phyloP scores from a whole-genome alignment of 92 coral and sea anemone genomes.

The Bergia sp. region DNA sequence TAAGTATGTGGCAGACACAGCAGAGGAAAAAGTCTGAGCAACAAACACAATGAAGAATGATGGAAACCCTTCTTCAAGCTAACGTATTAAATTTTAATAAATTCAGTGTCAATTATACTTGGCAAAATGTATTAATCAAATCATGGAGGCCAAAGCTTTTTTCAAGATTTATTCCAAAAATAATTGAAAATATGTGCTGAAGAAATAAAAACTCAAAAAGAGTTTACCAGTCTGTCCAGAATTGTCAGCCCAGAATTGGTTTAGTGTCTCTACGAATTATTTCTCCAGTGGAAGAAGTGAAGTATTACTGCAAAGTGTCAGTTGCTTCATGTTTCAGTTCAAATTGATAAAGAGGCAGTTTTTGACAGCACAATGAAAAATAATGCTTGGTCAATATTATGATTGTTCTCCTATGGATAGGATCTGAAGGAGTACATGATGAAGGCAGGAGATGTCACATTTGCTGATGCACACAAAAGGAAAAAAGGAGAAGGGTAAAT shows the following conservation, averaged over 20 bases:
- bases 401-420: slow-evolving; percentile 52
- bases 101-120: neutral
- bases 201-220: neutral
- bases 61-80: neutral
- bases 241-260: too few relatives aligned
- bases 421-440: slow-evolving; percentile 94
- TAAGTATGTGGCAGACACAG: slow-evolving; percentile 46
- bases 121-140: neutral
- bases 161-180: neutral
- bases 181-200: neutral
- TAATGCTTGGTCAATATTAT: neutral
- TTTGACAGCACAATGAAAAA: neutral
- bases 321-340: neutral
- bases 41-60: slow-evolving; percentile 11
- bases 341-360: neutral
- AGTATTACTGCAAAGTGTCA: neutral
- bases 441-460: slow-evolving; percentile 96
- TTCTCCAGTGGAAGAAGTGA: neutral
- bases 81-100: neutral
- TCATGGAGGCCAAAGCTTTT: slow-evolving; percentile 1
- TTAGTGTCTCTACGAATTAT: neutral
- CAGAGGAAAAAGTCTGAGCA: slow-evolving; percentile 2
- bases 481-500: slow-evolving; percentile 93
- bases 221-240: neutral
- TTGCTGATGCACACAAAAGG: slow-evolving; percentile 98